Conservation (phyloP, 2,888 invertebrate species). For the Plagiodera versicolora region DNA sequence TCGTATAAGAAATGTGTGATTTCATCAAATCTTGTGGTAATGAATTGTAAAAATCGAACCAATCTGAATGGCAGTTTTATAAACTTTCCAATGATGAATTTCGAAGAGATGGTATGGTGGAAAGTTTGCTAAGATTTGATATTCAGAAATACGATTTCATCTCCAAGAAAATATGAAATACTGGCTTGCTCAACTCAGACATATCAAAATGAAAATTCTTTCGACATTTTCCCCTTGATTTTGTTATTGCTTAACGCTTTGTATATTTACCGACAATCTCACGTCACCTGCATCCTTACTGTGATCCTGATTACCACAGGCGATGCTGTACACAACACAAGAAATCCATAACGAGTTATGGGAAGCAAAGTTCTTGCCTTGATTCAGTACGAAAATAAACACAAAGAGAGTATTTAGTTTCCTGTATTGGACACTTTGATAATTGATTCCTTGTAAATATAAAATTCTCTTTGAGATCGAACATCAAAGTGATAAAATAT, state of each 20-base stretch:
- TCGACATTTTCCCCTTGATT: not conserved
- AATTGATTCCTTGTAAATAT: slow-evolving; percentile 5
- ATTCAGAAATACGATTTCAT: no score
- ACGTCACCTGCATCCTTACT: slow-evolving; percentile 7
- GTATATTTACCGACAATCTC: not conserved
- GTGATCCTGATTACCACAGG: not conserved
- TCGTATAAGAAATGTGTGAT: no score
- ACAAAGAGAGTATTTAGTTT: slow-evolving; percentile 5
- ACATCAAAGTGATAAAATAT: no score
- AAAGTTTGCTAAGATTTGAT: no score
- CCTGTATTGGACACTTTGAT: slow-evolving; percentile 12
- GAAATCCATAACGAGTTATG: slow-evolving; percentile 5
- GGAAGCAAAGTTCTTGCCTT: slow-evolving; percentile 5
- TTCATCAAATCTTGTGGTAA: no score
- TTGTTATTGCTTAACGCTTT: not conserved
- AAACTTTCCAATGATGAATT: no score
- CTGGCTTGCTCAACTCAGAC: not conserved
- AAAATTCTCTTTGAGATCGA: not conserved
- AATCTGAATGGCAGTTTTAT: no score
- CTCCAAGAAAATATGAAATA: not conserved
- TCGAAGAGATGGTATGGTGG: no score
- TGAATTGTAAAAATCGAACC: no score
- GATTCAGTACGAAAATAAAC: slow-evolving; percentile 3
- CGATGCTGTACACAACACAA: slow-evolving; percentile 7
- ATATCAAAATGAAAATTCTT: not conserved